Evolutionary conservation across 1,140 invertebrate species (phyloP).

Genomic region (Bombus sylvicola): DNA sequence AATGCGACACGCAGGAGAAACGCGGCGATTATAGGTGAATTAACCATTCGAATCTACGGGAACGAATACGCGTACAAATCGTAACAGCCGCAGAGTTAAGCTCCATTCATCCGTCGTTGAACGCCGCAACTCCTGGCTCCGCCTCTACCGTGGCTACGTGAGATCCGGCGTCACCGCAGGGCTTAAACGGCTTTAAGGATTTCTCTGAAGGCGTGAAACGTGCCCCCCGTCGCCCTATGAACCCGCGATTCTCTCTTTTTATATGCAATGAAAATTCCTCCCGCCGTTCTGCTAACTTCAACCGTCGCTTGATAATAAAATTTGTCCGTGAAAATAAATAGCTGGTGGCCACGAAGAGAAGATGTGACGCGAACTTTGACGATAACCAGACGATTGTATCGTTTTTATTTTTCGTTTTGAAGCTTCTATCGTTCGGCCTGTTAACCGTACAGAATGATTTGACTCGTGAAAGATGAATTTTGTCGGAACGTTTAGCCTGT

Average conservation of each 20-base stretch:
- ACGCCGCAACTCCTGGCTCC: constrained; percentile 15
- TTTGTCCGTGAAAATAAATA: constrained; percentile 44
- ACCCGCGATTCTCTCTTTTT: constrained; percentile 34
- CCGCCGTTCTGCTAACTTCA: background rate
- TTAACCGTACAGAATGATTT: too few relatives aligned
- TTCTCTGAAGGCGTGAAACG: constrained; percentile 58
- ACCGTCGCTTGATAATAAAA: constrained; percentile 53
- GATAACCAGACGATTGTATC: background rate
- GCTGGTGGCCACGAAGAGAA: background rate
- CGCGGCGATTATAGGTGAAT: constrained; percentile 58
- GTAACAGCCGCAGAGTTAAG: constrained; percentile 64
- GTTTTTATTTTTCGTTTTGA: too few relatives aligned
- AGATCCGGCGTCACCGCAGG: constrained; percentile 64
- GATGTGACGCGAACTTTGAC: background rate
- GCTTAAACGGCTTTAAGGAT: constrained; percentile 64
- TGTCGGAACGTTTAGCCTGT: too few relatives aligned
- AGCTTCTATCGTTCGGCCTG: too few relatives aligned
- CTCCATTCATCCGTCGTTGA: constrained; percentile 68
- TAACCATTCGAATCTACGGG: constrained; percentile 63
- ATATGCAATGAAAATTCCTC: constrained; percentile 43
- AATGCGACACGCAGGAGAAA: background rate
- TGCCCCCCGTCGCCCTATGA: background rate
- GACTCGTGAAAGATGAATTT: too few relatives aligned
- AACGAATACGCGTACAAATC: constrained; percentile 65
- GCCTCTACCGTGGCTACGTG: constrained; percentile 51